Evolutionary conservation across 2,888 invertebrate genomes (phyloP).

Genomic region (Himalopsyche tibetana): DNA sequence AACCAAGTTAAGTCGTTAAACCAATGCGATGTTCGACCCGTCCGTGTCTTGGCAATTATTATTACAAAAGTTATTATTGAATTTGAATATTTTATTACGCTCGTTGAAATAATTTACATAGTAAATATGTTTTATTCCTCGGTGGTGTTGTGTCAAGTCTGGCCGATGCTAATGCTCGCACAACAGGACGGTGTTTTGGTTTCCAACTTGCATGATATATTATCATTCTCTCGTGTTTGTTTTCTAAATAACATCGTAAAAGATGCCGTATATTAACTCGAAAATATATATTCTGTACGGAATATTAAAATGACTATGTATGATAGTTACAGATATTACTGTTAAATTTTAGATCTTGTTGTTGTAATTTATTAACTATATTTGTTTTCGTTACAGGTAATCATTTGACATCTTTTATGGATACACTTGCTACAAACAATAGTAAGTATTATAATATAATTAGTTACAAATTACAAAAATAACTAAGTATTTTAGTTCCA

Average conservation of each 20-base stretch:
- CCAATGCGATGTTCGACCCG: conserved; percentile 22
- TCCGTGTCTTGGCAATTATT: conserved; percentile 31
- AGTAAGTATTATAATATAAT: no score
- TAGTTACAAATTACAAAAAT: no score
- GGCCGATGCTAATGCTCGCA: background rate
- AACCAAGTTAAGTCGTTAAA: conserved; percentile 22
- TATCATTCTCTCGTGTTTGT: conserved; percentile 8
- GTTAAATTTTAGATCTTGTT: background rate
- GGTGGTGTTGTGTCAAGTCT: conserved; percentile 34
- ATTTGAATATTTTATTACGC: conserved; percentile 23
- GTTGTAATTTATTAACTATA: background rate
- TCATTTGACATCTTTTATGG: background rate
- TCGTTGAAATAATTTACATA: conserved; percentile 25
- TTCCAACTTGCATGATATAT: conserved; percentile 14
- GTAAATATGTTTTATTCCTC: conserved; percentile 26
- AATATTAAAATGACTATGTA: background rate
- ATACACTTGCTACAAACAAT: no score
- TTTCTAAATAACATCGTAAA: conserved; percentile 21
- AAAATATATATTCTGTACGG: background rate
- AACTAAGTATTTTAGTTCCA: no score
- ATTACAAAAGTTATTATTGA: conserved; percentile 30
- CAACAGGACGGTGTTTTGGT: background rate
- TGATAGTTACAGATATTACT: background rate
- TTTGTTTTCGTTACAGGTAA: background rate
- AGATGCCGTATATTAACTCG: background rate